Percentiles rank a stretch among this genome's conserved stretches.
Evolutionary conservation across 1,140 invertebrate genomes (phyloP).

Genomic region (Campoletis sonorensis): DNA sequence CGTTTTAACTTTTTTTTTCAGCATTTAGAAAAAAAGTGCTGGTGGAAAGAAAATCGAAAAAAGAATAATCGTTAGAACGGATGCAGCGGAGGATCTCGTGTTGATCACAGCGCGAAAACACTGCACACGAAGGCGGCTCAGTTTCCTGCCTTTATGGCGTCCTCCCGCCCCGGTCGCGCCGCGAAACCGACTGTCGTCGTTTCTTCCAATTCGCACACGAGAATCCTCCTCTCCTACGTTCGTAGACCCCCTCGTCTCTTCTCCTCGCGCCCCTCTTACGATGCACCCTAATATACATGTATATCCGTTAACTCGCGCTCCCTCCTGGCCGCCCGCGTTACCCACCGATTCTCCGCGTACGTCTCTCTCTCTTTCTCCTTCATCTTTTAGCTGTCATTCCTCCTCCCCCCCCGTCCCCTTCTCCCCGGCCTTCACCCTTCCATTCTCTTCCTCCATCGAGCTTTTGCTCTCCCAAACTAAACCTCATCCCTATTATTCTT

Average conservation of each 20-base stretch:
- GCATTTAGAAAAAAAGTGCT: too few relatives aligned
- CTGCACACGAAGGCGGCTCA: constrained; percentile 19
- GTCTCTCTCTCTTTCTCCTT: constrained; percentile 40
- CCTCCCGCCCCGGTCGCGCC: constrained; percentile 45
- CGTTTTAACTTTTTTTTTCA: too few relatives aligned
- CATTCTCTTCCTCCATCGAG: neutral
- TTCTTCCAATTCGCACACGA: constrained; percentile 39
- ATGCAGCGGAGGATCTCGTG: constrained; percentile 31
- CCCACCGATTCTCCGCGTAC: constrained; percentile 1
- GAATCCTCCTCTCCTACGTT: constrained; percentile 44
- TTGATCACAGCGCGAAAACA: neutral
- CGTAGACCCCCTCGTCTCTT: constrained; percentile 35
- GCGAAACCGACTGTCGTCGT: constrained; percentile 47
- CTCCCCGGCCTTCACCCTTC: neutral
- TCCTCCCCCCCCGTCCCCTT: constrained; percentile 5
- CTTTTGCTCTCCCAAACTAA: neutral
- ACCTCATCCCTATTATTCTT: neutral
- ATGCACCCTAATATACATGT: neutral
- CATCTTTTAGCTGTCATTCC: neutral
- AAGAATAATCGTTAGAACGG: constrained; percentile 14
- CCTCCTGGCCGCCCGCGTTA: neutral
- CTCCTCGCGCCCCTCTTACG: constrained; percentile 12
- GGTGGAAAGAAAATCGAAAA: neutral
- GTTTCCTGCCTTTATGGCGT: constrained; percentile 45
- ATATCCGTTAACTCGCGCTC: neutral